Percentiles rank a stretch among this genome's conserved stretches.
These are phyloP conservation scores for Lytechinus variegatus DNA, from an alignment of 35 echinoderm and acorn worm genomes.

Conservation along the genomic window DNA sequence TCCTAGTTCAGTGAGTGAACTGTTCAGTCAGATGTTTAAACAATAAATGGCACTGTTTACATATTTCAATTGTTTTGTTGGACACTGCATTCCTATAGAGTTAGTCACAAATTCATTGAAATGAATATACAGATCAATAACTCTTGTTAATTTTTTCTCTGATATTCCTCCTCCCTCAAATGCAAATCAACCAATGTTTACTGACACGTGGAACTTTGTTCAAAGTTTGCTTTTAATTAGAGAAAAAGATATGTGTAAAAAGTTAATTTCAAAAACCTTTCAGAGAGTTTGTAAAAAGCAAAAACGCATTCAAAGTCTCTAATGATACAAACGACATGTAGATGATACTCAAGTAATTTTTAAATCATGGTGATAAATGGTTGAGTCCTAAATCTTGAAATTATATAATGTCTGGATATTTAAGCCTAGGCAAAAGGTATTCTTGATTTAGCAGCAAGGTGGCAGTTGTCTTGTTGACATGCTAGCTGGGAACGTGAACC, in stretches of 20 bases:
- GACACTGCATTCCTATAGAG: neutral
- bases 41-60: neutral
- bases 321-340: neutral
- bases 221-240: neutral
- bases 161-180: neutral
- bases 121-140: neutral
- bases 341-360: too few species aligned
- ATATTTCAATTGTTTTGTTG: neutral
- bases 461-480: neutral
- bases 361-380: too few species aligned
- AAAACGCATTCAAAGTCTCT: too few species aligned
- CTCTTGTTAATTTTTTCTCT: neutral
- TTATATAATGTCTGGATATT: neutral
- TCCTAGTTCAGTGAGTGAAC: neutral
- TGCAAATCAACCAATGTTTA: neutral
- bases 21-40: neutral
- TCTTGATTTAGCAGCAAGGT: constrained; percentile 10
- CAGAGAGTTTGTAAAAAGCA: neutral
- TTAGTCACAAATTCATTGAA: neutral
- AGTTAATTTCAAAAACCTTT: neutral
- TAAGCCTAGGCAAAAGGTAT: neutral
- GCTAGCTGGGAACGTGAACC: neutral
- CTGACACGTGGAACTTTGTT: neutral
- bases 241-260: neutral
- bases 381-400: neutral